These are phyloP conservation scores for Rhopalosiphum maidis DNA, from an alignment of 1,140 invertebrate species.

Conservation along the genomic window DNA sequence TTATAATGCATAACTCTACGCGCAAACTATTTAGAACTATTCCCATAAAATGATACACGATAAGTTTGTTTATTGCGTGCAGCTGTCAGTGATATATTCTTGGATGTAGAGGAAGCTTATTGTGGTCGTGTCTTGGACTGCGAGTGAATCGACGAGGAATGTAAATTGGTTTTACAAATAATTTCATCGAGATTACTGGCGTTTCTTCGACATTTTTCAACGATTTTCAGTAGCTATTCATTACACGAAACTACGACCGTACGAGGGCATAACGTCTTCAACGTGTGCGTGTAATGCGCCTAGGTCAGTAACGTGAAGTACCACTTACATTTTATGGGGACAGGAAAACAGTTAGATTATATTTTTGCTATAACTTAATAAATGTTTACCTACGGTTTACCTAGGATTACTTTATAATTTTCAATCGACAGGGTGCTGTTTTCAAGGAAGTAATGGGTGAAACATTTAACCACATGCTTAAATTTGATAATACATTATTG, in stretches of 20 bases:
- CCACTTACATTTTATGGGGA: background rate
- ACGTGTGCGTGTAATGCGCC: background rate
- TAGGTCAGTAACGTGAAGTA: background rate
- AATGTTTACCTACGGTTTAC: background rate
- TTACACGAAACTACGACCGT: background rate
- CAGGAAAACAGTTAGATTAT: background rate
- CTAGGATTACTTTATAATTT: background rate
- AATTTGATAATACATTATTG: background rate
- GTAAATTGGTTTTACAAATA: conserved; percentile 1
- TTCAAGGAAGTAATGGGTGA: background rate
- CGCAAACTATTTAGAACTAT: background rate
- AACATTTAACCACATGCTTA: background rate
- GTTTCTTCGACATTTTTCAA: background rate
- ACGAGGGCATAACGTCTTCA: background rate
- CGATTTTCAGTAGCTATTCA: background rate
- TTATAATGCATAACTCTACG: background rate
- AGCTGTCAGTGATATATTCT: background rate
- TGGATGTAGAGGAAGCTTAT: background rate
- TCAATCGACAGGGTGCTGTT: background rate
- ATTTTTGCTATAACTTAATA: background rate
- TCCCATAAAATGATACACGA: background rate
- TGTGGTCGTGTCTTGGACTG: background rate
- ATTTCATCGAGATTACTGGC: background rate
- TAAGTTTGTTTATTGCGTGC: background rate
- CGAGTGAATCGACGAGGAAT: background rate